Evolutionary conservation across 2,888 invertebrate species (phyloP), one percentile per base, ranked within the genome.

Genomic region (Caenorhabditis sulstoni): DNA sequence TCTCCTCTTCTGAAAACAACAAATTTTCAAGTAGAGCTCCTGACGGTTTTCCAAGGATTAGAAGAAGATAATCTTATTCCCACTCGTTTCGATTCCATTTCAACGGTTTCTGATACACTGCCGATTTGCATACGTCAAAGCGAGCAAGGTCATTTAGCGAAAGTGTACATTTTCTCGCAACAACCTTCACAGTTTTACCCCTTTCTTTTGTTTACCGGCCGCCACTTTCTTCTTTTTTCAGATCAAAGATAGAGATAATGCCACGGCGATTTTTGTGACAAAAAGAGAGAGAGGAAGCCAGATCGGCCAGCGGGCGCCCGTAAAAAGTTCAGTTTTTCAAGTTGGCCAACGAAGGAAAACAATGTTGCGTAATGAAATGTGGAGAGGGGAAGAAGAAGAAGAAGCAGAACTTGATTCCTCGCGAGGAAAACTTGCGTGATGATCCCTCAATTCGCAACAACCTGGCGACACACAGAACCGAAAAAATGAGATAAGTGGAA

Each of bases 301-400:
- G 23, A 52, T 12, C 29, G 14, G 23, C 1, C 29, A 29, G n/a
- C 18, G 41, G 18, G 23, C 39, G 44, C 70, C 62, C 70, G 55
- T 62, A 70, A 70, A 62, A 70, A 62, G 70, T 70, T 70, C 70
- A 62, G 62, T 70, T 70, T 70, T 70, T 70, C 39, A 29, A 44
- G 53, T 47, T 39, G 16, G 66, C 39, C 18, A 53, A 20, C 50
- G 29, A 14, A 39, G 39, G 62, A 65, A 59, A 49, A 70, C 44
- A 70, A 70, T 70, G 70, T 70, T 70, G 62, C 70, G 70, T 70
- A 70, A 70, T 70, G 70, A 70, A 70, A 50, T 37, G n/a, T n/a
- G n/a, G n/a, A n/a, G n/a, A n/a, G n/a, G 4, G 67, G 12, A 35
- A 35, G 18, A 41, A 44, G n/a, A n/a, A 47, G 29, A 29, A 29